Evolutionary conservation across 2,113 vertebrate genomes (phyloP).

Genomic region (Gavialis gangeticus): DNA sequence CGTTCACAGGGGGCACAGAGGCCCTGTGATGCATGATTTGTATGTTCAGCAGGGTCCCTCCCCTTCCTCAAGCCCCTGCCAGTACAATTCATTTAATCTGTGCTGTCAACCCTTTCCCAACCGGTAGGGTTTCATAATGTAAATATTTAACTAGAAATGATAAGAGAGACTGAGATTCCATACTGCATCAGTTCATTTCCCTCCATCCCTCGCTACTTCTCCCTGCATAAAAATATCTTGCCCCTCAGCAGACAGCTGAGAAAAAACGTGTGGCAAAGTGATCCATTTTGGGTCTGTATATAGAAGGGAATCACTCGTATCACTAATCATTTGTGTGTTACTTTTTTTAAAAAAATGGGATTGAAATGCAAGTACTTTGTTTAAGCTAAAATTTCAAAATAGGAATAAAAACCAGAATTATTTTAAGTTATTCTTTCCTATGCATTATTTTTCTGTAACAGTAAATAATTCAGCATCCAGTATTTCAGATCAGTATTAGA

Average conservation of each 20-base stretch:
- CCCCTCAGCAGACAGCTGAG: not conserved
- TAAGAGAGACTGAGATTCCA: not conserved
- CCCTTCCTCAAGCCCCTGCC: not conserved
- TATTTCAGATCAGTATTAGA: not conserved
- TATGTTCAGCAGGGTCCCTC: fast-evolving
- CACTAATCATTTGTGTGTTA: not conserved
- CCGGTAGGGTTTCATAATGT: not conserved
- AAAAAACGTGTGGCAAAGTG: not conserved
- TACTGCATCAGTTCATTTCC: not conserved
- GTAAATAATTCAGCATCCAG: not conserved
- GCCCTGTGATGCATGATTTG: not conserved
- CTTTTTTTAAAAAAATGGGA: not conserved
- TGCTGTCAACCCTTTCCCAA: not conserved
- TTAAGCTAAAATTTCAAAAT: not conserved
- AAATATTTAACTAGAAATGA: not conserved
- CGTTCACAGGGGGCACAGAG: not conserved
- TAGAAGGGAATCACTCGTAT: not conserved
- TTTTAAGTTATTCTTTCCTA: not conserved
- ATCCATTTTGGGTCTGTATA: not conserved
- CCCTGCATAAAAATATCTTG: not conserved
- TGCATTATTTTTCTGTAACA: not conserved
- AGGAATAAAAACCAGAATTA: not conserved
- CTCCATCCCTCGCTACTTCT: not conserved
- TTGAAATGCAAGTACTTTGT: not conserved
- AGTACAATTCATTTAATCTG: not conserved